A percentile compares a stretch with the other conserved stretches of the same genome.
Conservation (phyloP, 2,888 invertebrate species). For the Latrodectus hesperus region DNA sequence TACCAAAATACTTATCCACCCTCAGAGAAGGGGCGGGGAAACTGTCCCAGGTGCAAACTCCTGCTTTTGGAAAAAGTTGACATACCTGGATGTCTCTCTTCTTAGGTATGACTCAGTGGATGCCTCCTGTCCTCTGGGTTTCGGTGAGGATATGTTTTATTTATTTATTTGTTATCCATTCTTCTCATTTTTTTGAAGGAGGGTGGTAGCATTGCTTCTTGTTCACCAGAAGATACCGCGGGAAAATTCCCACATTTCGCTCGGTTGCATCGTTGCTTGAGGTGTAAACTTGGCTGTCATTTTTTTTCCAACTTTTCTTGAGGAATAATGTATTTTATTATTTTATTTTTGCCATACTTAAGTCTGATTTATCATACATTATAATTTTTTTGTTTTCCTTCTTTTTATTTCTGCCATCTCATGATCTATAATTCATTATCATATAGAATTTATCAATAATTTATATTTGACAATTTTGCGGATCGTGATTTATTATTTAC, state of each 20-base stretch:
- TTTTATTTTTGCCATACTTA: too few relatives aligned
- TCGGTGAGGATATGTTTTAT: background rate
- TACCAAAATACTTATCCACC: background rate
- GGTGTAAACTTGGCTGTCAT: background rate
- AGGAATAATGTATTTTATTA: too few relatives aligned
- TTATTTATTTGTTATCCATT: background rate
- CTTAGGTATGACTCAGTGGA: background rate
- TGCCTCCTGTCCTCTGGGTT: background rate
- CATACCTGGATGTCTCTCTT: background rate
- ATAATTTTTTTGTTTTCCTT: too few relatives aligned
- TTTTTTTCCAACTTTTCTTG: background rate
- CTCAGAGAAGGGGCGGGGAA: background rate
- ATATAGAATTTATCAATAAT: too few relatives aligned
- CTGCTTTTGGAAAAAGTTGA: background rate
- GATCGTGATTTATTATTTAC: too few relatives aligned
- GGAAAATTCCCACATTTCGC: background rate
- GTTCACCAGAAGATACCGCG: background rate
- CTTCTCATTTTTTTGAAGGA: background rate
- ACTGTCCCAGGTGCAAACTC: background rate
- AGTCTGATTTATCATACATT: too few relatives aligned
- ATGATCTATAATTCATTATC: too few relatives aligned
- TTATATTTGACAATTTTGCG: too few relatives aligned
- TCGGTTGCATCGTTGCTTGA: constrained; percentile 1
- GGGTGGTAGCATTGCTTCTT: background rate
- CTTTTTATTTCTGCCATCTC: too few relatives aligned